These are phyloP conservation scores for Laticauda colubrina DNA, from an alignment of 2,113 vertebrate genomes.

Conservation along the genomic window DNA sequence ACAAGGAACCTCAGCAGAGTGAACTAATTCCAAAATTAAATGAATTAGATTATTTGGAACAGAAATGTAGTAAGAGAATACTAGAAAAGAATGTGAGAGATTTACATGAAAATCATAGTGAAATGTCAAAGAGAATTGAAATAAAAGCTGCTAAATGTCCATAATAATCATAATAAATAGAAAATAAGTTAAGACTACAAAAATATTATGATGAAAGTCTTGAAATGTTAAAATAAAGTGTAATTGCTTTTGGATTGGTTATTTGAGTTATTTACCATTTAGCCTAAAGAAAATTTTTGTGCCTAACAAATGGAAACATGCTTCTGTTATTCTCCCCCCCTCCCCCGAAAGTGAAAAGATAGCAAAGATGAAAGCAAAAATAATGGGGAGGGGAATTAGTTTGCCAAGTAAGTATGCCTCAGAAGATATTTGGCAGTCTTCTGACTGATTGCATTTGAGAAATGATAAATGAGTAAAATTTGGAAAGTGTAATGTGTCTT, in stretches of 20 bases:
- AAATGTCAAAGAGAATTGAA: background rate
- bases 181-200: background rate
- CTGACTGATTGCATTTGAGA: background rate
- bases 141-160: background rate
- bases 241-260: background rate
- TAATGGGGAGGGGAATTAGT: background rate
- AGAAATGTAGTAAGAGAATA: background rate
- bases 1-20: background rate
- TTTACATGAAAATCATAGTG: background rate
- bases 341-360: background rate
- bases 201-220: background rate
- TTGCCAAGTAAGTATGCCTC: background rate
- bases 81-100: background rate
- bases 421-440: background rate
- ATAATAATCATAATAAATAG: background rate
- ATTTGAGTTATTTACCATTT: background rate
- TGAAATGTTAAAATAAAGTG: background rate
- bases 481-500: background rate
- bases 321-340: background rate
- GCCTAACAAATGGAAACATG: background rate
- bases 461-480: background rate
- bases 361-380: background rate
- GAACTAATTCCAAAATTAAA: background rate
- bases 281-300: background rate
- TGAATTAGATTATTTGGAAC: background rate